These are phyloP conservation scores for Drosophila carrolli DNA, from an alignment of 1,140 invertebrate genomes.

Conservation along the genomic window DNA sequence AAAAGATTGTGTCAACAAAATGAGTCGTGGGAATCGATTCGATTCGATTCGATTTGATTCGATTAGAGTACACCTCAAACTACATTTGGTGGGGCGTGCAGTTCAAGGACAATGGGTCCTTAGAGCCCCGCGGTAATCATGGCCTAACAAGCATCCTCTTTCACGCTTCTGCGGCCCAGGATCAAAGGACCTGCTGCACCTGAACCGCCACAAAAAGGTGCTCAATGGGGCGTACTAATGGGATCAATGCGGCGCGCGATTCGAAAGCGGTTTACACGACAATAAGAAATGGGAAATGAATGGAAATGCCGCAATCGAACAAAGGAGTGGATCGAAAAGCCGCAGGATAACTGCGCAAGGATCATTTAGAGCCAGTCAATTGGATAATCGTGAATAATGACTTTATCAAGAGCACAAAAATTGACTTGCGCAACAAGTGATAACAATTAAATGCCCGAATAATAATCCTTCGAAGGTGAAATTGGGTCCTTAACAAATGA, in stretches of 20 bases:
- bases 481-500: conserved; percentile 12
- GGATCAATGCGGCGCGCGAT: conserved; percentile 64
- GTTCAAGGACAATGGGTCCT: conserved; percentile 21
- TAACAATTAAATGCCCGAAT: conserved; percentile 20
- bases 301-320: conserved; percentile 37
- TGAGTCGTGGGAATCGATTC: neutral
- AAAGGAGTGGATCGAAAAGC: conserved; percentile 14
- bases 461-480: neutral
- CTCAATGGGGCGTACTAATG: conserved; percentile 84
- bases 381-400: conserved; percentile 62
- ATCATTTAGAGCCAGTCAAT: conserved; percentile 22
- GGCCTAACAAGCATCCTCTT: conserved; percentile 27
- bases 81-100: conserved; percentile 9
- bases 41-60: conserved; percentile 25
- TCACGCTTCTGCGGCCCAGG: conserved; percentile 15
- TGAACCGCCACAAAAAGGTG: conserved; percentile 72
- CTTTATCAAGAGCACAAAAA: conserved; percentile 28
- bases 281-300: conserved; percentile 34
- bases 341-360: conserved; percentile 23
- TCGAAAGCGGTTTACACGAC: conserved; percentile 15
- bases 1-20: conserved; percentile 2
- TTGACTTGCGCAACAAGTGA: conserved; percentile 20
- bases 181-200: conserved; percentile 61
- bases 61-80: conserved; percentile 6
- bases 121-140: conserved; percentile 1